Conservation (phyloP, 2,888 invertebrate genomes). For the Andrena chrysosceles region DNA sequence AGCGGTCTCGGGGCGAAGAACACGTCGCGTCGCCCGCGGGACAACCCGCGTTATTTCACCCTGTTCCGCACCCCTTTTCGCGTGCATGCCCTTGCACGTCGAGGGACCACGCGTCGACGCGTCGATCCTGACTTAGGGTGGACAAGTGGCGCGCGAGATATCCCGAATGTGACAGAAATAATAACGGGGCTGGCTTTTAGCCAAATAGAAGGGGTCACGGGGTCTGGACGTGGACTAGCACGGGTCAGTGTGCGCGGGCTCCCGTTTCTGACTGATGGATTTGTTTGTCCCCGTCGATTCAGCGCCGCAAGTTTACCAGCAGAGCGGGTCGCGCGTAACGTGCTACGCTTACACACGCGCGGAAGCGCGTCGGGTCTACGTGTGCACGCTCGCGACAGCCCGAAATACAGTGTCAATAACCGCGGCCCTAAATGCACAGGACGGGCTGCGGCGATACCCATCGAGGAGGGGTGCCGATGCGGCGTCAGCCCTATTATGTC, state of each 20-base stretch:
- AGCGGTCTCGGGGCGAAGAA: not conserved
- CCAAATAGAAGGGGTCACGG: constrained; percentile 70
- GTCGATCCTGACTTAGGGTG: not conserved
- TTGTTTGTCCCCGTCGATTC: constrained; percentile 76
- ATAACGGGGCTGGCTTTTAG: constrained; percentile 79
- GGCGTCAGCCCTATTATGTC: constrained; percentile 72
- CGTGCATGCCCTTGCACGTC: not conserved
- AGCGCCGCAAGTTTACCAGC: constrained; percentile 66
- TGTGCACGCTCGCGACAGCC: constrained; percentile 34
- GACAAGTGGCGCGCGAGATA: constrained; percentile 57
- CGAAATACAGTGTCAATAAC: constrained; percentile 72
- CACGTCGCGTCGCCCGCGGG: not conserved
- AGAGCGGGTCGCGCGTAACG: constrained; percentile 29
- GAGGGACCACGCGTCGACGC: not conserved
- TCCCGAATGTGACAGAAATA: constrained; percentile 74
- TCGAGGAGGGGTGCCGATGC: constrained; percentile 64
- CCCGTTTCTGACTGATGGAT: constrained; percentile 74
- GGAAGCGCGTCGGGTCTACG: constrained; percentile 17
- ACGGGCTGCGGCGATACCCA: constrained; percentile 55
- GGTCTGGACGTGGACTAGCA: not conserved
- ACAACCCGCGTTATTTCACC: not conserved
- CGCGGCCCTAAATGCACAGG: constrained; percentile 63
- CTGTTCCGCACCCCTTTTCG: not conserved
- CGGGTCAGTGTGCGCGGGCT: constrained; percentile 28
- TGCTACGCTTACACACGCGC: constrained; percentile 20